Conservation (phyloP, 2,797 vertebrate species). For the Hylomyscus alleni region DNA sequence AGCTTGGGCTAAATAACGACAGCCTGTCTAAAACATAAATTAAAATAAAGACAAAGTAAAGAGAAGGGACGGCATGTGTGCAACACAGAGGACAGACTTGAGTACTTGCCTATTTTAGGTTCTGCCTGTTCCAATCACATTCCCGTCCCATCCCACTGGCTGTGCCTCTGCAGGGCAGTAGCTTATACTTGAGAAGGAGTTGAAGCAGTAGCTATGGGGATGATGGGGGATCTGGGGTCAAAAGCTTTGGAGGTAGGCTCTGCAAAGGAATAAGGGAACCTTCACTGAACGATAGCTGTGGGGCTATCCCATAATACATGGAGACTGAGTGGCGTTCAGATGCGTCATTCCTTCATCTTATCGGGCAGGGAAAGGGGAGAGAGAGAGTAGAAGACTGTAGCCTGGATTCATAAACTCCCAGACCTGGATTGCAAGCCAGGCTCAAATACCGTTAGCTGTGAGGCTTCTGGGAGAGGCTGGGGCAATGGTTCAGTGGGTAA, state of each 20-base stretch:
- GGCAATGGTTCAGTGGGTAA: background rate
- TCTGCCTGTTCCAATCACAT: background rate
- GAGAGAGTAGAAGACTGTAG: background rate
- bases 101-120: background rate
- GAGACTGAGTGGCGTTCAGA: background rate
- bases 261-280: background rate
- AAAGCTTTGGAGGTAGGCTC: background rate
- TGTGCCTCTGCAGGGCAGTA: background rate
- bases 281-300: background rate
- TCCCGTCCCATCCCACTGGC: background rate
- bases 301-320: background rate
- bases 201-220: background rate
- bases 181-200: background rate
- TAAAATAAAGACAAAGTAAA: background rate
- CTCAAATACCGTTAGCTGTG: background rate
- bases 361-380: background rate
- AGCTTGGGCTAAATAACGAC: background rate
- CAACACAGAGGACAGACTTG: background rate
- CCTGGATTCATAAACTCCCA: background rate
- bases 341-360: background rate
- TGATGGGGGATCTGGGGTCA: background rate
- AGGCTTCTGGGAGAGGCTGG: background rate
- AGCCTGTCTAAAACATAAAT: background rate
- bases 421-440: background rate
- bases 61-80: background rate